A percentile compares a stretch with the other conserved stretches of the same genome.
phyloP scores from a whole-genome alignment of 2,888 invertebrate species.

The Andrena camellia region DNA sequence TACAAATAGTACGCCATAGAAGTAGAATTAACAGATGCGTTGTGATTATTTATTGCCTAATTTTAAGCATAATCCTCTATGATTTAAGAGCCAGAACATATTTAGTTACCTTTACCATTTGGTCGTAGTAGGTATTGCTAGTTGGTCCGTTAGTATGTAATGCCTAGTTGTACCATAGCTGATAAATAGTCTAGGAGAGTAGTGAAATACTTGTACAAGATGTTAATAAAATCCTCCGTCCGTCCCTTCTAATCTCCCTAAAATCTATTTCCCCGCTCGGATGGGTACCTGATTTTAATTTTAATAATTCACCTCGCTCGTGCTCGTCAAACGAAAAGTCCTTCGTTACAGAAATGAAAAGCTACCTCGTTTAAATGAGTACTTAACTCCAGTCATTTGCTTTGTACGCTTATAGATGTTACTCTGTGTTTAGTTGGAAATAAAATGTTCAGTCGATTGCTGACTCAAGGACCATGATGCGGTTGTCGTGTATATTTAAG shows the following conservation, averaged over 20 bases:
- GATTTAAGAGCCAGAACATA: neutral
- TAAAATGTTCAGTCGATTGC: neutral
- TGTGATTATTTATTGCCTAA: conserved; percentile 39
- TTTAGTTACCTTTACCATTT: conserved; percentile 24
- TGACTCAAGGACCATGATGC: conserved; percentile 1
- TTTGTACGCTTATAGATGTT: neutral
- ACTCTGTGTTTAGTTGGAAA: neutral
- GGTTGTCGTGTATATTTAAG: neutral
- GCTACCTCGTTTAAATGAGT: neutral
- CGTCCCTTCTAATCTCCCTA: conserved; percentile 49
- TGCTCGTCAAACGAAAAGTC: neutral
- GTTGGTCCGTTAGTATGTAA: conserved; percentile 41
- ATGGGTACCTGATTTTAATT: conserved; percentile 28
- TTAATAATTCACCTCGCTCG: neutral
- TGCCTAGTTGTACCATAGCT: conserved; percentile 50
- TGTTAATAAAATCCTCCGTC: conserved; percentile 72
- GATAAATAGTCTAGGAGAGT: conserved; percentile 55
- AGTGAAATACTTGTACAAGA: conserved; percentile 61
- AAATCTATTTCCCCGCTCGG: conserved; percentile 14
- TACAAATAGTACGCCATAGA: conserved; percentile 23
- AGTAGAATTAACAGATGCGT: conserved; percentile 42
- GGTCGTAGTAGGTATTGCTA: conserved; percentile 29
- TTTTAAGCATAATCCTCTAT: conserved; percentile 17
- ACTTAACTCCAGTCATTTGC: neutral
- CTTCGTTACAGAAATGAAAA: neutral